Evolutionary conservation across 2,888 invertebrate genomes (phyloP).

Genomic region (Thyatira batis): DNA sequence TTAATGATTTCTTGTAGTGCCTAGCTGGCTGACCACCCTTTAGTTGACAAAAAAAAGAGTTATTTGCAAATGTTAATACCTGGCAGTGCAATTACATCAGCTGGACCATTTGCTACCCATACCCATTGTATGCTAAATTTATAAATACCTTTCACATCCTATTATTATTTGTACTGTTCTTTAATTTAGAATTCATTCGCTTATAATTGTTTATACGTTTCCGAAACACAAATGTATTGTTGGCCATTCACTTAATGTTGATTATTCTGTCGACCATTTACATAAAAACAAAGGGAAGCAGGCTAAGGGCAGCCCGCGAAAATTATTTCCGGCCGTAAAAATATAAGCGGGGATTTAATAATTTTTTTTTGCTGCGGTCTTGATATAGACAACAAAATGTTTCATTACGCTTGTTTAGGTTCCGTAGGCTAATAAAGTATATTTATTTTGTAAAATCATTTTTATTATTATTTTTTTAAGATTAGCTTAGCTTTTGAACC

Average conservation of each 20-base stretch:
- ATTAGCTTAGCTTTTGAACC: too few species aligned
- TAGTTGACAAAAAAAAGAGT: too few species aligned
- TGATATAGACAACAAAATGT: not conserved
- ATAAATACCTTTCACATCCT: not conserved
- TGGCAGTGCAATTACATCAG: too few species aligned
- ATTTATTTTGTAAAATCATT: not conserved
- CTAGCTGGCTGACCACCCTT: too few species aligned
- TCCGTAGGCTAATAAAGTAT: not conserved
- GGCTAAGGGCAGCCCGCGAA: conserved; percentile 29
- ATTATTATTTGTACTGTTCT: not conserved
- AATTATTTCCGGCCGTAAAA: conserved; percentile 28
- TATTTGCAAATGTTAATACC: too few species aligned
- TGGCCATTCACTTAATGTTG: conserved; percentile 22
- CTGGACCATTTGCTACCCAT: too few species aligned
- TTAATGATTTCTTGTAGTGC: too few species aligned
- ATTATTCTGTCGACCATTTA: conserved; percentile 39
- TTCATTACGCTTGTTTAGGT: not conserved
- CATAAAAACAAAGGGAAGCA: conserved; percentile 45
- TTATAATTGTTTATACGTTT: not conserved
- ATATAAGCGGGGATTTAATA: conserved; percentile 10
- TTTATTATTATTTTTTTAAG: too few species aligned
- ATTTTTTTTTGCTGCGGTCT: not conserved
- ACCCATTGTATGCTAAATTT: too few species aligned
- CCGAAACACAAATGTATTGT: not conserved
- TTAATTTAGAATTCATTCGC: not conserved